A percentile compares a stretch with the other conserved stretches of the same genome.
phyloP scores from a whole-genome alignment of 2,113 vertebrate genomes.

The Tupaia chinensis region DNA sequence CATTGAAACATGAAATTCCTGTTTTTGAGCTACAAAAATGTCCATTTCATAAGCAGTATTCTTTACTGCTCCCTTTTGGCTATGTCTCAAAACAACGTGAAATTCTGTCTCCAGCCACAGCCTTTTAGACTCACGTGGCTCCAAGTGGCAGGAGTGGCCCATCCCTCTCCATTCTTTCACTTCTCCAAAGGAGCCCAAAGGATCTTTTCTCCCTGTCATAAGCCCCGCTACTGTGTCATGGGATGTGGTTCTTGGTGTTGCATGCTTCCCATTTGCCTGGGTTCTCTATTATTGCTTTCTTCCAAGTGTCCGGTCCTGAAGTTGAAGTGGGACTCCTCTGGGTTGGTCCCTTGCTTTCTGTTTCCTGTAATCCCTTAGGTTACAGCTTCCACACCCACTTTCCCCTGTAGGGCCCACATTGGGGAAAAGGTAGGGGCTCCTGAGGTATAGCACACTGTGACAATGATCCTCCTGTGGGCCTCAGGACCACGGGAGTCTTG shows the following conservation, averaged over 20 bases:
- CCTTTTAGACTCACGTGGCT: background rate
- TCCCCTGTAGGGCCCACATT: background rate
- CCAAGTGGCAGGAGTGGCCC: background rate
- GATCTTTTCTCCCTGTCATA: background rate
- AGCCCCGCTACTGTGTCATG: rapidly evolving
- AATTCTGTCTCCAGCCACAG: background rate
- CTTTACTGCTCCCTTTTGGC: background rate
- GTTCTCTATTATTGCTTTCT: background rate
- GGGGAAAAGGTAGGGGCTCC: background rate
- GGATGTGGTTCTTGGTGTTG: background rate
- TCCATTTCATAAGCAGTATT: background rate
- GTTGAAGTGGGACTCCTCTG: background rate
- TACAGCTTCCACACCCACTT: background rate
- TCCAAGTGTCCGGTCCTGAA: background rate
- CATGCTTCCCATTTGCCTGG: background rate
- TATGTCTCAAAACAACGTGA: background rate
- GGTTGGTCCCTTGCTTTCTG: background rate
- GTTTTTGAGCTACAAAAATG: background rate
- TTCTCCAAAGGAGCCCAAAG: background rate
- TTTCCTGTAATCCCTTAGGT: background rate
- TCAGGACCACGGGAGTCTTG: background rate
- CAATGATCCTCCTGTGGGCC: background rate
- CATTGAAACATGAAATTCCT: background rate
- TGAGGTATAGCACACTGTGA: background rate
- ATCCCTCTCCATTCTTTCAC: background rate